Conservation (phyloP, 2,113 vertebrate genomes). For the Propithecus coquereli region DNA sequence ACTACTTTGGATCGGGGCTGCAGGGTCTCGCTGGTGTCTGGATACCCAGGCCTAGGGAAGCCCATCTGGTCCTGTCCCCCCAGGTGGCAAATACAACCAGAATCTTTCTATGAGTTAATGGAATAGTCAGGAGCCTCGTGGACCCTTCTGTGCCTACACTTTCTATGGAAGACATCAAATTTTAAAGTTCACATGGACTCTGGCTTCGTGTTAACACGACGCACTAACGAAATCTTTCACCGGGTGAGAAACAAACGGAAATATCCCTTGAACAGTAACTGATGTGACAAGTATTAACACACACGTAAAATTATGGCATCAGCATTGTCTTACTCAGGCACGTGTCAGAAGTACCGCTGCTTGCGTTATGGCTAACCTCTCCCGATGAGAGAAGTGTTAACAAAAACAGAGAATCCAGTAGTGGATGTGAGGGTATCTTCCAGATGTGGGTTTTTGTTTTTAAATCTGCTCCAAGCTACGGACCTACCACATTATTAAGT, state of each 20-base stretch:
- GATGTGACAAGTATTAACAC: neutral
- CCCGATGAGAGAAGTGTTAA: neutral
- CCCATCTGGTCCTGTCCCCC: neutral
- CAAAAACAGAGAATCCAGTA: conserved; percentile 35
- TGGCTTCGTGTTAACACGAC: neutral
- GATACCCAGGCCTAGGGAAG: neutral
- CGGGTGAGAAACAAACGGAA: neutral
- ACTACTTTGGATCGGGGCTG: neutral
- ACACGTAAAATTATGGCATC: neutral
- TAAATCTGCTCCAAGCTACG: conserved; percentile 23
- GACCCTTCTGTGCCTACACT: neutral
- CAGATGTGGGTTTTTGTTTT: conserved; percentile 47
- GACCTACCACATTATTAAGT: conserved; percentile 15
- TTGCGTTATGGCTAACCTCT: conserved; percentile 52
- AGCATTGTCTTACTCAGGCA: conserved; percentile 41
- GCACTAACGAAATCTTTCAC: neutral
- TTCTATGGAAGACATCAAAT: neutral
- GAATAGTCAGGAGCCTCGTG: neutral
- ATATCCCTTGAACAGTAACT: neutral
- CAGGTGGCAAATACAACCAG: neutral
- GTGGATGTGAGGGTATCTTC: conserved; percentile 52
- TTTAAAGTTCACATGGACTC: neutral
- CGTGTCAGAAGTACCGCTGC: conserved; percentile 19
- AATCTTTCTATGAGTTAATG: neutral
- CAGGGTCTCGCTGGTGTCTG: neutral